Base-by-base conservation (phyloP, 2,888 invertebrate species). In the Ormia ochracea region DNA sequence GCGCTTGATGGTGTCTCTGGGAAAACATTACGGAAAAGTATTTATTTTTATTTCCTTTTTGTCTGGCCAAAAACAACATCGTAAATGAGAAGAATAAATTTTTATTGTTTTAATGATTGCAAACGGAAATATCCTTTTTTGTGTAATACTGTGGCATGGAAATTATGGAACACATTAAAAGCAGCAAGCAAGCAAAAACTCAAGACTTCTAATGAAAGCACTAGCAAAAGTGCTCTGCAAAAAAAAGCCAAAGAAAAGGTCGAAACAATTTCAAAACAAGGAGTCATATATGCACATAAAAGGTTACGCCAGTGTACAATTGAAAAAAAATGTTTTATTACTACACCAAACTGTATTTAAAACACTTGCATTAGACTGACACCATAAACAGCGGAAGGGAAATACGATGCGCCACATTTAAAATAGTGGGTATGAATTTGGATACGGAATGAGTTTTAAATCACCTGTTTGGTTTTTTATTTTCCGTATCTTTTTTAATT, bases 401-500 rank as follows among this genome's bases (percentile, higher is more conserved):
- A 43, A 26, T 21, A 38, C 17, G 23, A 4, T 17, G 19, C 33
- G 36, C 21, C 63, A 31, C 21, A 1, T 74, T 58, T 48, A 14
- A 79, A 79, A 69, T 74, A 74, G 68, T 58, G 19, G 63, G 68
- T 58, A 65, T 74, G 65, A 69, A 69, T 50, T 61, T 33, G 58
- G 74, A 63, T 74, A 69, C 33, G 23, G 69, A 69, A 79, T 74
- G 61, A 58, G 74, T 48, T 58, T 74, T 58, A 73, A 50, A 31
- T 61, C 31, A 66, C 23, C 23, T 33, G 26, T 17, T 41, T 41
- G 1, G n/a, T 28, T 56, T 31, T 33, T 59, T 59, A 10, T 56
- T 56, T 43, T 31, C 31, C 48, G 5, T 23, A 3, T 7, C n/a
- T n/a, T n/a, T n/a, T n/a, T 43, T 63, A 6, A 31, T 38, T 9